A percentile compares a stretch with the other conserved stretches of the same genome.
Conservation (phyloP, 2,113 vertebrate species). For the Tupaia chinensis region DNA sequence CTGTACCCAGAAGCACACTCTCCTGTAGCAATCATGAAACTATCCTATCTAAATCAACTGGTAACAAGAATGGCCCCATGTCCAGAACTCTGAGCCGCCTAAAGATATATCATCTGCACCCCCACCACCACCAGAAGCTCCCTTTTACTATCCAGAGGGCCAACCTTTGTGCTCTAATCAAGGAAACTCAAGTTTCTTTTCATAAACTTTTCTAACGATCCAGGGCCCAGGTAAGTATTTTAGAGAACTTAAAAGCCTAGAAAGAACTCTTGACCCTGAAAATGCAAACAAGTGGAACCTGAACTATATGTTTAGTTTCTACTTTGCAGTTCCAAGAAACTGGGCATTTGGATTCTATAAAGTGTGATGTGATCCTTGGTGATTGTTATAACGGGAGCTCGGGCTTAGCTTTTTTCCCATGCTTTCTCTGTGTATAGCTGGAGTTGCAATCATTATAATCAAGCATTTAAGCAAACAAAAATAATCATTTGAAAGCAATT, state of each 20-base stretch:
- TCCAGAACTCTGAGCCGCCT: not conserved
- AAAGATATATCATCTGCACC: not conserved
- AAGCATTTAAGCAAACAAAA: conserved; percentile 79
- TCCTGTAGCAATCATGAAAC: not conserved
- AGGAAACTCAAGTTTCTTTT: conserved; percentile 31
- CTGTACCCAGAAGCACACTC: not conserved
- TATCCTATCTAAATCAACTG: not conserved
- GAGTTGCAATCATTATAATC: conserved; percentile 71
- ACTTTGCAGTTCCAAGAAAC: conserved; percentile 43
- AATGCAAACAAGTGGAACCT: conserved; percentile 4
- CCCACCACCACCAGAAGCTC: not conserved
- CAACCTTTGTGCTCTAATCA: not conserved
- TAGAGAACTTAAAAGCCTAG: not conserved
- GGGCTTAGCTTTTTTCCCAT: conserved; percentile 41
- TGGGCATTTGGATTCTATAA: conserved; percentile 17
- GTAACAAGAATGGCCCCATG: not conserved
- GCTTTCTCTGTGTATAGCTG: conserved; percentile 51
- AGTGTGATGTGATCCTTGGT: conserved; percentile 40
- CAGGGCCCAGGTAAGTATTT: not conserved
- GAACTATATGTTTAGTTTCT: not conserved
- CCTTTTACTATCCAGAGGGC: not conserved
- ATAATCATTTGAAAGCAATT: conserved; percentile 78
- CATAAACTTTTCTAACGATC: not conserved
- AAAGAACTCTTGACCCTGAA: conserved; percentile 14
- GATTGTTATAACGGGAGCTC: conserved; percentile 38